Percentiles rank a stretch among this genome's conserved stretches.
phyloP scores from a whole-genome alignment of 2,888 invertebrate species.

The Archaeoteleia sp. region DNA sequence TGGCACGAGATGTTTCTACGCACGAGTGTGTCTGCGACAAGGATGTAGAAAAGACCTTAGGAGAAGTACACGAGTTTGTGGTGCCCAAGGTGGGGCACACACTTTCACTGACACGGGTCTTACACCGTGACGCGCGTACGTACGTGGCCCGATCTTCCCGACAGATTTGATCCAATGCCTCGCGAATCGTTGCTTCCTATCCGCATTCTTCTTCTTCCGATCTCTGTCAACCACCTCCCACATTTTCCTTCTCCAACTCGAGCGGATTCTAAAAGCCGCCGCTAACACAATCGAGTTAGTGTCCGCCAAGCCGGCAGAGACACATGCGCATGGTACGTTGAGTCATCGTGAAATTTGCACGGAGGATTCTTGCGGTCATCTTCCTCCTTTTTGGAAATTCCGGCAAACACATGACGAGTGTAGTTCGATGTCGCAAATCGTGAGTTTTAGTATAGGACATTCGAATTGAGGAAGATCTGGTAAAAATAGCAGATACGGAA shows the following conservation, averaged over 20 bases:
- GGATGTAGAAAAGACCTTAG: constrained; percentile 21
- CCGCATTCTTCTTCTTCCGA: constrained; percentile 19
- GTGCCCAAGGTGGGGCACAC: constrained; percentile 46
- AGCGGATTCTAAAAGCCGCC: not conserved
- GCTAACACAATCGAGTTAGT: not conserved
- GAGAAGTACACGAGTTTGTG: constrained; percentile 31
- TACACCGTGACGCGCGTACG: constrained; percentile 6
- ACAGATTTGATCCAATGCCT: constrained; percentile 32
- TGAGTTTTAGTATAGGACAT: too few species aligned
- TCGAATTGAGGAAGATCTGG: too few species aligned
- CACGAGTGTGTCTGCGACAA: not conserved
- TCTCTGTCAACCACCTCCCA: constrained; percentile 8
- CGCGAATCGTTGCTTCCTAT: constrained; percentile 22
- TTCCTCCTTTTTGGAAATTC: too few species aligned
- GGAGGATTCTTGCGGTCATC: too few species aligned
- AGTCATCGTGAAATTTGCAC: too few species aligned
- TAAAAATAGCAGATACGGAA: too few species aligned
- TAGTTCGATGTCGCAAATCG: too few species aligned
- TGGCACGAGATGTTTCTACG: constrained; percentile 18
- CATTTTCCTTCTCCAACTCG: constrained; percentile 18
- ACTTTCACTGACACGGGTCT: constrained; percentile 44
- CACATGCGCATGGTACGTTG: too few species aligned
- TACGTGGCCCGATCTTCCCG: constrained; percentile 30
- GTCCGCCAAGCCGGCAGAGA: not conserved
- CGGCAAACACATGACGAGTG: too few species aligned